Evolutionary conservation across 2,113 vertebrate genomes (phyloP).

Genomic region (Neogale vison): DNA sequence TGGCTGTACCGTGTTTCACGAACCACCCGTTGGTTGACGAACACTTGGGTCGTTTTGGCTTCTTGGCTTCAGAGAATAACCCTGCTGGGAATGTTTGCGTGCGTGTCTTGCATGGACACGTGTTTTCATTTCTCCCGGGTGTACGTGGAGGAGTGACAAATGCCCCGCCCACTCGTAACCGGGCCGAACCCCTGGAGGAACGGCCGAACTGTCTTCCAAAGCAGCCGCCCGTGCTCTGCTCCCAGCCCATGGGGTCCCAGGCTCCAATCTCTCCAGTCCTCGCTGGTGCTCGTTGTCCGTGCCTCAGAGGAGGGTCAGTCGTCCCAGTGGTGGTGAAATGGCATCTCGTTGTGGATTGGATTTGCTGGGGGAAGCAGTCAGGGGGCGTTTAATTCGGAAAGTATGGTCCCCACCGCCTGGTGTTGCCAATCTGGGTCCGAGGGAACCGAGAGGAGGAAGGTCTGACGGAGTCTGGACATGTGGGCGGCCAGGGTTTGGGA

Average conservation of each 20-base stretch:
- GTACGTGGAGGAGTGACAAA: neutral
- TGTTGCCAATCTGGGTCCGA: neutral
- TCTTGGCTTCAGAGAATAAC: neutral
- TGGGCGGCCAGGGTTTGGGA: fast-evolving
- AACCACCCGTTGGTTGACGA: neutral
- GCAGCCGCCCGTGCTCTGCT: fast-evolving
- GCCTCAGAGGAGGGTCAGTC: fast-evolving
- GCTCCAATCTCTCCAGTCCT: fast-evolving
- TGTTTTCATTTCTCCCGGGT: neutral
- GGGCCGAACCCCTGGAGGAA: neutral
- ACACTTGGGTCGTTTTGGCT: neutral
- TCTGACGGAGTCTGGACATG: fast-evolving
- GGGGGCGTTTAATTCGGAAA: neutral
- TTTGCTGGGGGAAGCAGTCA: neutral
- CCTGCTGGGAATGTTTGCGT: fast-evolving
- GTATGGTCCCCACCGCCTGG: fast-evolving
- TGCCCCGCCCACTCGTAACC: fast-evolving
- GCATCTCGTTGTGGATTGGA: fast-evolving
- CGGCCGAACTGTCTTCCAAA: neutral
- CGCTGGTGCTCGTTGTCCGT: fast-evolving
- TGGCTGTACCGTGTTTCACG: neutral
- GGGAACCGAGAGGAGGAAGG: neutral
- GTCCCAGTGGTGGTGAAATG: fast-evolving
- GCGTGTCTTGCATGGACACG: neutral
- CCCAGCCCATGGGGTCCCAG: fast-evolving